Base-by-base conservation (phyloP, 1,140 invertebrate species). In the Procambarus clarkii region DNA sequence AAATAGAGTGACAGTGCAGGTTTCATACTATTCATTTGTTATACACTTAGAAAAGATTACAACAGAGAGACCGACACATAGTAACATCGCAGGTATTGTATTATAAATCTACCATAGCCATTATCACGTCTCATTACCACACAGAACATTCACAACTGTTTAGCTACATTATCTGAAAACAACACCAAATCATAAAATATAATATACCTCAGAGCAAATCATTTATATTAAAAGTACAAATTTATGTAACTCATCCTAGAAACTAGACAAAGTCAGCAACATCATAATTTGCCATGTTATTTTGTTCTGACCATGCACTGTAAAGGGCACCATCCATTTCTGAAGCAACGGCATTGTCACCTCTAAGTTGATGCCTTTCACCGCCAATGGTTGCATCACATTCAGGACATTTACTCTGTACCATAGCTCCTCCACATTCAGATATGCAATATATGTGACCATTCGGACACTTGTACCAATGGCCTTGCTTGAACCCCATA, bases 381-480 rank as follows among this genome's bases (percentile, higher is more conserved):
- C 97, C 97, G 3, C 97, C 97, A 93, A 97, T 96, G 2, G 2
- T 3, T 2, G 92, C 95, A 2, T 95, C 95, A 94, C 97, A 97
- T 83, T 95, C 95, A 81, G 96, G 96, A 94, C 97, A 97, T 78
- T 87, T 94, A 0, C 94, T 84, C 77, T 94, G 92, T 94, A 95
- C 50, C 94, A 95, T 97, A 0, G 97, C 97, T 8, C 96, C 96
- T 97, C 24, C 97, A 96, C 2, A 94, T 95, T 92, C 97, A 97
- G 46, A 94, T 94, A 93, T 97, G 97, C 4, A 96, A 96, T 94
- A 97, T 97, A 2, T 95, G 96, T 94, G 97, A 97, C 93, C 96
- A 96, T 93, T 94, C 97, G 97, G 97, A 94, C 97, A 97, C 93
- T 96, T 96, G 93, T 94, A 97, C 97, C 87, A 89, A 97, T 94